phyloP scores from a whole-genome alignment of 2,113 vertebrate species.

The Rhinopomastus cyanomelas region DNA sequence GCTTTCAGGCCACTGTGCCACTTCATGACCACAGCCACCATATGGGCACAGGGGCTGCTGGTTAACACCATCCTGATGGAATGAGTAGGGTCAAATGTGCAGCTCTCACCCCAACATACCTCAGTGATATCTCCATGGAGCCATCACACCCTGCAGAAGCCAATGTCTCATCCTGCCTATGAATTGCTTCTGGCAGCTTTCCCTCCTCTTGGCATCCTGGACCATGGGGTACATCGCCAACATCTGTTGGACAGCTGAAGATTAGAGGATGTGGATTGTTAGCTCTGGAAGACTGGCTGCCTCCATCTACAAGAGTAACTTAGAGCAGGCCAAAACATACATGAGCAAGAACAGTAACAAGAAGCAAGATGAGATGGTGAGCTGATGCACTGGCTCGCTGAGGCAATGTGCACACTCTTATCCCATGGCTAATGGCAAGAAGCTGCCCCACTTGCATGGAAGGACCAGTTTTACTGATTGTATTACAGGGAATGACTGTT shows the following conservation, averaged over 20 bases:
- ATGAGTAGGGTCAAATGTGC: neutral
- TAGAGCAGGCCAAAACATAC: neutral
- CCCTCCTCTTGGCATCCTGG: neutral
- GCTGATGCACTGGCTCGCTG: neutral
- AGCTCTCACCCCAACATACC: neutral
- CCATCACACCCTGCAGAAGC: neutral
- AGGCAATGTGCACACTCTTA: neutral
- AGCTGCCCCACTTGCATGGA: neutral
- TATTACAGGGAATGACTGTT: neutral
- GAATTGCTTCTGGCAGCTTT: neutral
- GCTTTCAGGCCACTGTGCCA: neutral
- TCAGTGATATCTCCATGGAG: neutral
- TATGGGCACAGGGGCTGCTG: accelerated
- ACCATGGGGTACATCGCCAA: accelerated
- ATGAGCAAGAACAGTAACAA: neutral
- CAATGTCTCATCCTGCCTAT: neutral
- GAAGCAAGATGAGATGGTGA: neutral
- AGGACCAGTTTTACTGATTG: neutral
- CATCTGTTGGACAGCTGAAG: neutral
- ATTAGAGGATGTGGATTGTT: neutral
- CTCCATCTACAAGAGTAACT: neutral
- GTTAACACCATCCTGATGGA: neutral
- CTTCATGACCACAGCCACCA: neutral
- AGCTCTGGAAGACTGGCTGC: neutral
- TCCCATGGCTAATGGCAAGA: neutral